Percentiles rank a stretch among this genome's conserved stretches.
Evolutionary conservation across 2,113 vertebrate species (phyloP).

Genomic region (Callithrix jacchus): DNA sequence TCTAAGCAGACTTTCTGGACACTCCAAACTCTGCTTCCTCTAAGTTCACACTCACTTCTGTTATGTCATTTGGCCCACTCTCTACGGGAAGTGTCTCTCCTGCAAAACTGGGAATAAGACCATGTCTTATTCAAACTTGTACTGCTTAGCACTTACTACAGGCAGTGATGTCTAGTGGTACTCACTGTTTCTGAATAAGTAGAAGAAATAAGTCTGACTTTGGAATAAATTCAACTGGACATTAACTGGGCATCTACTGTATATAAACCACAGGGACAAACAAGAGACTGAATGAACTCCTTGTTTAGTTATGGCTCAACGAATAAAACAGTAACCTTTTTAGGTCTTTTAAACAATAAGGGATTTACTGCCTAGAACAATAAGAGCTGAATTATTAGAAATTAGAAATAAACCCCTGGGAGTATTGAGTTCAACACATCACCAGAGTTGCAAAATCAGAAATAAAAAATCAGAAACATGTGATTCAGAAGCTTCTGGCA

Average conservation of each 20-base stretch:
- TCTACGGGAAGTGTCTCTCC: not conserved
- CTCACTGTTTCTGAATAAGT: not conserved
- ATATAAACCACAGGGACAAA: not conserved
- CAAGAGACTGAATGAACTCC: not conserved
- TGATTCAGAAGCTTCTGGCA: not conserved
- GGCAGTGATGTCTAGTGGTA: not conserved
- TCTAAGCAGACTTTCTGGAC: not conserved
- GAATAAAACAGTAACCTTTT: not conserved
- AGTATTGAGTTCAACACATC: not conserved
- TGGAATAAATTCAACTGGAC: not conserved
- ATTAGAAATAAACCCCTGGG: not conserved
- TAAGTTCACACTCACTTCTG: not conserved
- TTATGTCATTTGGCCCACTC: not conserved
- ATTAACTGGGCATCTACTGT: not conserved
- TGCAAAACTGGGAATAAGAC: not conserved
- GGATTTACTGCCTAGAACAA: not conserved
- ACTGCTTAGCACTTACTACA: not conserved
- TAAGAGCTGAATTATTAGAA: not conserved
- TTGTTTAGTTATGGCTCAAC: not conserved
- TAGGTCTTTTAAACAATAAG: not conserved
- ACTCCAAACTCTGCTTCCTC: not conserved
- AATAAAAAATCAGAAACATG: constrained; percentile 2
- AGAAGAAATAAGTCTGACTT: not conserved
- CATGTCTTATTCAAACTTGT: not conserved
- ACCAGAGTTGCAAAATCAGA: not conserved